Evolutionary conservation across 1,140 invertebrate species (phyloP), one percentile per base, ranked within the genome.

Genomic region (Hydropsyche tenuis): DNA sequence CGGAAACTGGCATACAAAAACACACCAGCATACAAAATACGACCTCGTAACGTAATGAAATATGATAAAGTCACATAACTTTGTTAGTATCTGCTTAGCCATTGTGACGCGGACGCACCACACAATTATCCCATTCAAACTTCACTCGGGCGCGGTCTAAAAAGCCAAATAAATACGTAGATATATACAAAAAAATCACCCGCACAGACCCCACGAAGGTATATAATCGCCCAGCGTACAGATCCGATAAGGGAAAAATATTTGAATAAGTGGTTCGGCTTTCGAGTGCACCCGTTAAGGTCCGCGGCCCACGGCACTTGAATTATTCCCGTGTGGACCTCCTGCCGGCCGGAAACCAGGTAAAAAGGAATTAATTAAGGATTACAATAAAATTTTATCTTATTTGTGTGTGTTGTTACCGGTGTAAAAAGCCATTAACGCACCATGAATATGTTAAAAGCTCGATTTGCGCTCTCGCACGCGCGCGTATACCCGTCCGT

Each of bases 301-400:
- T 60, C 56, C 11, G 25, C 23, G 12, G 56, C 56, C 56, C 11
- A 60, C 23, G 12, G 56, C 56, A 4, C 23, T 60, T 20, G 56
- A 23, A 60, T 60, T 60, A n/a, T 60, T 60, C 56, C 23, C 23
- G 2, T 3, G 56, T 7, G 23, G 56, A 60, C 56, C 56, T 27
- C 56, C 56, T 25, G 56, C 22, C n/a, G 22, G 11, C 56, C 20
- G 56, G 56, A 60, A 60, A 25, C 23, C 25, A 11, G 7, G 56
- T 60, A 60, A 60, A 60, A 60, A 27, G 22, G 56, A 60, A 60
- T 60, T 60, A 60, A 60, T 60, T 60, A 60, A 60, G 56, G 56
- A 60, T 60, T 60, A 60, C 23, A 60, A 60, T 60, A 60, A 60
- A 60, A 60, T 60, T 60, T 60, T 60, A 60, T 60, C 56, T 60